phyloP scores from a whole-genome alignment of 2,113 vertebrate species.

The Isurus oxyrinchus region DNA sequence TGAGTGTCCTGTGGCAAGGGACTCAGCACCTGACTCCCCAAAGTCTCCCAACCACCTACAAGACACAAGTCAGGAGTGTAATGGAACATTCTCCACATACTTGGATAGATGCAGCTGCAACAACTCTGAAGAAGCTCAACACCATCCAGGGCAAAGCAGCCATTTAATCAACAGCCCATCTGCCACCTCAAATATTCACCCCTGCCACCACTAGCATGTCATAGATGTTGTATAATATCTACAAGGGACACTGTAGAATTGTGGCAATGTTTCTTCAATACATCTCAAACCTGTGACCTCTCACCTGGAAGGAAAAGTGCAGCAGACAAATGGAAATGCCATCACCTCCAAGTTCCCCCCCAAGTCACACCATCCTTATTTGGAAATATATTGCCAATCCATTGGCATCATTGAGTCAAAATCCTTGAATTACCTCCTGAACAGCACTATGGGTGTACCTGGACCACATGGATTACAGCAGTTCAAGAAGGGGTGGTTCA shows the following conservation, averaged over 20 bases:
- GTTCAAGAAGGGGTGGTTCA: neutral
- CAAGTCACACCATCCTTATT: too few species aligned
- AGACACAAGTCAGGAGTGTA: neutral
- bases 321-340: neutral
- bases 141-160: neutral
- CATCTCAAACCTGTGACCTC: too few species aligned
- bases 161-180: neutral
- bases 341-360: neutral
- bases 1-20: too few species aligned
- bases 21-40: neutral
- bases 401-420: neutral
- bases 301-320: too few species aligned
- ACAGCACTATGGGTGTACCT: neutral
- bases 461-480: neutral
- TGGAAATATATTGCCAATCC: neutral
- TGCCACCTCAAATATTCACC: neutral
- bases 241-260: too few species aligned
- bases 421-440: too few species aligned
- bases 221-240: too few species aligned
- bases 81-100: neutral
- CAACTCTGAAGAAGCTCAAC: neutral
- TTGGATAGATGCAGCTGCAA: neutral
- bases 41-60: neutral
- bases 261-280: too few species aligned
- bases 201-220: too few species aligned